phyloP scores from a whole-genome alignment of 2,113 vertebrate species.

The Elephantulus edwardii region DNA sequence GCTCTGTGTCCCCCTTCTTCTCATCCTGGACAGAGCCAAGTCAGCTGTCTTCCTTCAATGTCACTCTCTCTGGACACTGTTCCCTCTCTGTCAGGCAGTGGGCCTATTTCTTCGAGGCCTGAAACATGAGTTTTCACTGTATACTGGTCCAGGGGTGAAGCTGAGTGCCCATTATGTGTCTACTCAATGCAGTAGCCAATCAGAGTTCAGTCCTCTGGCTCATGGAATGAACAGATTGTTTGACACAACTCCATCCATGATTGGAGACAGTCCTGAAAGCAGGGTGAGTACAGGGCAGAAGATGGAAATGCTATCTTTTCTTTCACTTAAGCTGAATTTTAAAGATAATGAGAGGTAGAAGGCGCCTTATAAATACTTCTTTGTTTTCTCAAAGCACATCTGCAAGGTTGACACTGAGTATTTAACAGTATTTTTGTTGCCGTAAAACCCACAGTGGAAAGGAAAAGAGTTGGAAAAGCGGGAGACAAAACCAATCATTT shows the following conservation, averaged over 20 bases:
- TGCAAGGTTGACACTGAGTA: neutral
- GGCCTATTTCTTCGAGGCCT: accelerated
- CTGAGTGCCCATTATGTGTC: neutral
- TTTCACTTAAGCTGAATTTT: neutral
- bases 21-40: no score
- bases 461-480: neutral
- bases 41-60: accelerated
- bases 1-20: neutral
- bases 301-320: neutral
- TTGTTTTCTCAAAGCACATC: neutral
- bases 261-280: neutral
- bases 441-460: neutral
- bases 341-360: neutral
- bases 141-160: no score
- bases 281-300: no score
- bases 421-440: neutral
- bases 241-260: accelerated
- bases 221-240: accelerated
- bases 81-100: neutral
- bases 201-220: no score
- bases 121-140: no score
- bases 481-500: neutral
- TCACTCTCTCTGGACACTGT: accelerated
- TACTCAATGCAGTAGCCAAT: no score
- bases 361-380: neutral